Evolutionary conservation across 2,888 invertebrate genomes (phyloP).

Genomic region (Malacosoma neustria): DNA sequence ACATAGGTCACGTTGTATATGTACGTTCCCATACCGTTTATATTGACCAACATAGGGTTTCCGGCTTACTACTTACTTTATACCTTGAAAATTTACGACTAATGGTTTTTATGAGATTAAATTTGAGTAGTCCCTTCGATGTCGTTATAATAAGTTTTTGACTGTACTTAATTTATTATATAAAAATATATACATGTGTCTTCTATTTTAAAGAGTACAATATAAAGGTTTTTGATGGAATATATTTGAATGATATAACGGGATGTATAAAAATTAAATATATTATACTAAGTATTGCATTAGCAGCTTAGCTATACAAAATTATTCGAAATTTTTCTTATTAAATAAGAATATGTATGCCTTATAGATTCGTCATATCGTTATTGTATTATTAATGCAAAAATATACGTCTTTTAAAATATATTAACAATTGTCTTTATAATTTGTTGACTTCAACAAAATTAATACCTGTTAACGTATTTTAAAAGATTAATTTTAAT

Average conservation of each 20-base stretch:
- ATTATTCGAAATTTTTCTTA: constrained; percentile 48
- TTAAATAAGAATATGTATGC: constrained; percentile 68
- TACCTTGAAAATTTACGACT: too few species aligned
- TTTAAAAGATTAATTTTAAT: neutral
- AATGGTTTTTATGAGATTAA: too few species aligned
- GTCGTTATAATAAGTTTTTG: too few species aligned
- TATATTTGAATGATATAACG: constrained; percentile 9
- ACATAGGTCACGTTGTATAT: too few species aligned
- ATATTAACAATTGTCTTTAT: neutral
- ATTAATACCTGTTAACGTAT: neutral
- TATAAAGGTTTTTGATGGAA: constrained; percentile 20
- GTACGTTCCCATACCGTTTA: too few species aligned
- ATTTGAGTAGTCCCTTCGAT: too few species aligned
- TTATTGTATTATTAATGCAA: constrained; percentile 67
- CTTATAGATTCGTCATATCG: constrained; percentile 69
- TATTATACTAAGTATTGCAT: constrained; percentile 3
- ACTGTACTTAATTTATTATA: too few species aligned
- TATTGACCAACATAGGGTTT: too few species aligned
- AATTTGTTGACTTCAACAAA: too few species aligned
- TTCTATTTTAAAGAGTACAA: constrained; percentile 17
- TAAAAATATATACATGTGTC: too few species aligned
- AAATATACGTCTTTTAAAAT: constrained; percentile 11
- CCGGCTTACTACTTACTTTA: too few species aligned
- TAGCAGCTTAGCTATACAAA: constrained; percentile 38
- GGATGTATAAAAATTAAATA: constrained; percentile 3